A percentile compares a stretch with the other conserved stretches of the same genome.
Evolutionary conservation across 2,113 vertebrate genomes (phyloP).

Genomic region (Hystrix cristata): DNA sequence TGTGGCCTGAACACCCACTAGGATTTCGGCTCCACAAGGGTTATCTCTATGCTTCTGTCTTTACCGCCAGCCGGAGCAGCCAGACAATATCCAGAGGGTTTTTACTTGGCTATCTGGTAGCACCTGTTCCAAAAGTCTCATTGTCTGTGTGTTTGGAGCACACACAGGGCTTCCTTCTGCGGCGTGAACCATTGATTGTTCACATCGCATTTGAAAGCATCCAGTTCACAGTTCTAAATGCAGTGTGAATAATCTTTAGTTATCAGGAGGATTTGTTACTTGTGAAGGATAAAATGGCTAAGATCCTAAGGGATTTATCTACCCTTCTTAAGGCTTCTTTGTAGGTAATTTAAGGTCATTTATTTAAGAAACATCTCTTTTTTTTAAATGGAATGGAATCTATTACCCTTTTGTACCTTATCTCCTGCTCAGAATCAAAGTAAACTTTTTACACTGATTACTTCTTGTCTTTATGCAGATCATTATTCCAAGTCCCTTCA

Average conservation of each 20-base stretch:
- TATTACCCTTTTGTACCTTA: conserved; percentile 18
- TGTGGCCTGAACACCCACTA: background rate
- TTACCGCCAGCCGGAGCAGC: background rate
- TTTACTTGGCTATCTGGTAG: background rate
- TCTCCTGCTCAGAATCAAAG: conserved; percentile 50
- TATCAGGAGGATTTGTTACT: background rate
- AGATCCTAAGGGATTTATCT: background rate
- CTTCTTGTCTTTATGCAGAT: background rate
- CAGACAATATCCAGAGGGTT: background rate
- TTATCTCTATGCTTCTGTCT: background rate
- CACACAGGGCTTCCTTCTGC: background rate
- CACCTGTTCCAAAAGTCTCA: background rate
- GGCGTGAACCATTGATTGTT: background rate
- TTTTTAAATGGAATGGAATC: background rate
- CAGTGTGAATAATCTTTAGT: background rate
- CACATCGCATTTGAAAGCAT: background rate
- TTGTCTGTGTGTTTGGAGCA: background rate
- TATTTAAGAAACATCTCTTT: conserved; percentile 29
- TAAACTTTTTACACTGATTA: background rate
- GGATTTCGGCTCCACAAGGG: background rate
- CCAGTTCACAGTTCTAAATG: background rate
- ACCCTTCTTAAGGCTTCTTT: background rate
- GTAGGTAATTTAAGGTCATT: background rate
- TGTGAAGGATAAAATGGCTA: background rate
- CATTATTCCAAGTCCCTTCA: conserved; percentile 7